Base-by-base conservation (phyloP, 2,888 invertebrate species). In the Rhorus exstirpatorius region DNA sequence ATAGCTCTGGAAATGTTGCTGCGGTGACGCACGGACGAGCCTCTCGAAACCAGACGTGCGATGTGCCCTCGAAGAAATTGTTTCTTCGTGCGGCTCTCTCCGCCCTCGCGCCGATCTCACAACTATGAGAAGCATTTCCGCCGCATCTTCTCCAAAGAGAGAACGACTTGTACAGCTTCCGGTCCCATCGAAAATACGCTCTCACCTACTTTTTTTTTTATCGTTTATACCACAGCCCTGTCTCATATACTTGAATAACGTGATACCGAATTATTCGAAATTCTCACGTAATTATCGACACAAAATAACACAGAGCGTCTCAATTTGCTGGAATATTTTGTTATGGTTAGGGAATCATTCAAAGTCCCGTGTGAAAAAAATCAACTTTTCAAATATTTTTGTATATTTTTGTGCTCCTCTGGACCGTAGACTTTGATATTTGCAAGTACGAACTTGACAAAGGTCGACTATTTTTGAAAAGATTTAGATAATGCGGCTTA, bases 51-150 rank as follows among this genome's bases (percentile, higher is more conserved):
- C 24, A 60, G 24, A 49, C 44, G 24, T 46, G 58, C 10, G 35
- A 38, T 51, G 61, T 71, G 53, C 80, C 26, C 72, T 78, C 68
- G 78, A 76, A 67, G 78, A 81, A 70, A 70, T 82, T 49, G 68
- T 26, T 49, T 79, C 72, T 46, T 26, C 74, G 60, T 41, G 49
- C 51, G 68, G 75, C 74, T 81, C 76, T 71, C 26, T 60, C 53
- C 2, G 60, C 74, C 71, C 35, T 53, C 58, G 2, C 60, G 17
- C 53, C 55, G 26, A 77, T 68, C 72, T 24, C 76, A 78, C 77
- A 87, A 82, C 85, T 90, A 90, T 88, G 89, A 86, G 84, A 84
- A 86, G 88, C 87, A 89, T 89, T 90, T 90, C 89, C 89, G 90
- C 86, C 83, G 85, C 71, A 72, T 74, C 82, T 80, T 63, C 60